Percentiles rank a stretch among this genome's conserved stretches.
Evolutionary conservation across 92 coral and sea anemone species (phyloP).

Genomic region (Isaurus tuberculatus): DNA sequence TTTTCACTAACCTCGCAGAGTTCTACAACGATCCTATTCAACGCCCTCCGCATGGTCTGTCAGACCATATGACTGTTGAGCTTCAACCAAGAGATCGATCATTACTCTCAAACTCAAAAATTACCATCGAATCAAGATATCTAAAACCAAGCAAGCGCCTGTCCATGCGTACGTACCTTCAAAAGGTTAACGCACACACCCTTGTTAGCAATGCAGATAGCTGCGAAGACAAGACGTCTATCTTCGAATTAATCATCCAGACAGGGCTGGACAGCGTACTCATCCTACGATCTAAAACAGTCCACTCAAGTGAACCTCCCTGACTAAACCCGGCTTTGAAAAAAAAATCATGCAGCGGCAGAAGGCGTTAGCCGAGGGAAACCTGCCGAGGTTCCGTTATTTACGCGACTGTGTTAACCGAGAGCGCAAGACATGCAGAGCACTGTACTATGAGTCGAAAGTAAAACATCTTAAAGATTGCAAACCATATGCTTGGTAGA

Average conservation of each 20-base stretch:
- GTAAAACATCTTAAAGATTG: too few species aligned
- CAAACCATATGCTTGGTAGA: too few species aligned
- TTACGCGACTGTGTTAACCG: not conserved
- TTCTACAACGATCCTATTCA: not conserved
- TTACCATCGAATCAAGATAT: not conserved
- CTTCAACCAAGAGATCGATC: not conserved
- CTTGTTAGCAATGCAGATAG: not conserved
- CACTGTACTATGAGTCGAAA: too few species aligned
- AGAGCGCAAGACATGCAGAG: too few species aligned
- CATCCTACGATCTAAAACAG: too few species aligned
- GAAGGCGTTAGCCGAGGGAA: not conserved
- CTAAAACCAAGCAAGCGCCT: conserved; percentile 8
- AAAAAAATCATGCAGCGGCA: not conserved
- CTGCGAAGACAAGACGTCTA: not conserved
- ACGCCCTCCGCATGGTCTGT: too few species aligned
- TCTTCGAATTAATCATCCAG: not conserved
- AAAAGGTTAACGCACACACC: not conserved
- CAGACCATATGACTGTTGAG: too few species aligned
- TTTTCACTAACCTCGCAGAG: too few species aligned
- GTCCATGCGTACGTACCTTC: not conserved
- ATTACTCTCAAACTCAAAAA: conserved; percentile 25
- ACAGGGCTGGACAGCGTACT: too few species aligned
- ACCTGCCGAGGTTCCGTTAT: not conserved
- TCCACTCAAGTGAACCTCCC: not conserved
- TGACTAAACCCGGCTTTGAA: not conserved